Conservation (phyloP, 2,888 invertebrate genomes). For the Cerceris ruficornis region DNA sequence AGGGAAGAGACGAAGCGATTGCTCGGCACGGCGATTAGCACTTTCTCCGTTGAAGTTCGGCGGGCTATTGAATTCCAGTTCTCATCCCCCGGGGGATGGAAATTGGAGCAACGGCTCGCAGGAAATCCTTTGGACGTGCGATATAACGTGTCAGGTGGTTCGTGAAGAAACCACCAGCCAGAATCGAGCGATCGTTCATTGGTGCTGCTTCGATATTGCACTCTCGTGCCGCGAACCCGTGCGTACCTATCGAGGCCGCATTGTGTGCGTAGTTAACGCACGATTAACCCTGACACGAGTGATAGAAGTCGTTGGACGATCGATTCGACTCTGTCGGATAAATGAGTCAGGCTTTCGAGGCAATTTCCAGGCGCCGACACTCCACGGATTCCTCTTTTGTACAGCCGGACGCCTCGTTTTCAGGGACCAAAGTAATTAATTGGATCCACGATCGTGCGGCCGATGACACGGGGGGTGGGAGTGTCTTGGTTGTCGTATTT, state of each 20-base stretch:
- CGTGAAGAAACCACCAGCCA: conserved; percentile 33
- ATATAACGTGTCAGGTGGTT: conserved; percentile 6
- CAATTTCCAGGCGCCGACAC: neutral
- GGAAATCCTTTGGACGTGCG: conserved; percentile 43
- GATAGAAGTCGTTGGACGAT: conserved; percentile 25
- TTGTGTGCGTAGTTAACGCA: conserved; percentile 15
- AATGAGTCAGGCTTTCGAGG: conserved; percentile 1
- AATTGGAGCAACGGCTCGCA: conserved; percentile 41
- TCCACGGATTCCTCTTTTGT: neutral
- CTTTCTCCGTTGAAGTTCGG: conserved; percentile 1
- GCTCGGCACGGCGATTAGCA: conserved; percentile 18
- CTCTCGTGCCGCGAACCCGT: conserved; percentile 1
- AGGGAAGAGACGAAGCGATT: neutral
- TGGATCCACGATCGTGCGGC: neutral
- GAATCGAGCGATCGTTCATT: neutral
- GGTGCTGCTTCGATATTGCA: conserved; percentile 17
- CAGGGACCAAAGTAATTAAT: neutral
- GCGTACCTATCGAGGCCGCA: neutral
- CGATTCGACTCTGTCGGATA: conserved; percentile 21
- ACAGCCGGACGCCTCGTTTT: neutral
- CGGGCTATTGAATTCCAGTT: conserved; percentile 14
- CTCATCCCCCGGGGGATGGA: conserved; percentile 16
- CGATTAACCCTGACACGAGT: conserved; percentile 23
- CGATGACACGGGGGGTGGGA: neutral
- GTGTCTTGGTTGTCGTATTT: no score